Evolutionary conservation across 2,888 invertebrate species (phyloP).

Genomic region (Troilus luridus): DNA sequence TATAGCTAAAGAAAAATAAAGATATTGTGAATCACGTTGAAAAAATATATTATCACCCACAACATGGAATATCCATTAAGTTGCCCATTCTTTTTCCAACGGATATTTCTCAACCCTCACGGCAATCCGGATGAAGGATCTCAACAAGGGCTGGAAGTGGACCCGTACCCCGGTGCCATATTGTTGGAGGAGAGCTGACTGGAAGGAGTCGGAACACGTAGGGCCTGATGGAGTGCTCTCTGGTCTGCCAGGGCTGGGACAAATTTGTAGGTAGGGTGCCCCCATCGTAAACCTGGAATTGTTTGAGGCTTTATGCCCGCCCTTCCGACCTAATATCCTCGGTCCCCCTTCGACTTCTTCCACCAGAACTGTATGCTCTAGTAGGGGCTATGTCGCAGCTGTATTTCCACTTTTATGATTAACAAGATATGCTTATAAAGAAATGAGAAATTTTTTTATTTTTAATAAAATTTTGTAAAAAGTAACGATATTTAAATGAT

Average conservation of each 20-base stretch:
- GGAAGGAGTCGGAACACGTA: conserved; percentile 34
- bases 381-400: background rate
- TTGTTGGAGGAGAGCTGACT: background rate
- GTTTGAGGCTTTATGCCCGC: conserved; percentile 38
- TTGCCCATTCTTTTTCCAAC: background rate
- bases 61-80: background rate
- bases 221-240: conserved; percentile 30
- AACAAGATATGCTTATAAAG: background rate
- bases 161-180: background rate
- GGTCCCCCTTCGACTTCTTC: background rate
- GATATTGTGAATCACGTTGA: no score
- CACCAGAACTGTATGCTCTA: background rate
- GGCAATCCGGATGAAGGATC: background rate
- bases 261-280: background rate
- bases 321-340: conserved; percentile 14
- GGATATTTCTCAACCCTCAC: background rate
- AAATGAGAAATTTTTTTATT: no score
- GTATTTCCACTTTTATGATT: background rate
- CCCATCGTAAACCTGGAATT: conserved; percentile 47
- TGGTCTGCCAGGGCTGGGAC: conserved; percentile 24
- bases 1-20: no score
- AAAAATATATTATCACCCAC: no score
- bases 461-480: no score
- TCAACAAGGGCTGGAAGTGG: background rate
- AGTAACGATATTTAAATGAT: no score